phyloP scores from a whole-genome alignment of 2,888 invertebrate species.

The Spilarctia lutea region DNA sequence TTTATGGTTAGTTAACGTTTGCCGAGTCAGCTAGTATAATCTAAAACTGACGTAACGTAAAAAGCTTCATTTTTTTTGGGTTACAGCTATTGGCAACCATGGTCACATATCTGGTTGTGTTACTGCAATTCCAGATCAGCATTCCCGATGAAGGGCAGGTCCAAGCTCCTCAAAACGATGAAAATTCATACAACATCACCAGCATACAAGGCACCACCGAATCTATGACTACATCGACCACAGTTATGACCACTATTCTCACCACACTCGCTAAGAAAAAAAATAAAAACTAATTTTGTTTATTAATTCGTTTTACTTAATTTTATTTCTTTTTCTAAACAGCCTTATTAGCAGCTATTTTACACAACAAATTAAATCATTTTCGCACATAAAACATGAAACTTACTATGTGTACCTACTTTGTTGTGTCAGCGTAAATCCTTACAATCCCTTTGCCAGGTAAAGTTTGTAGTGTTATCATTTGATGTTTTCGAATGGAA shows the following conservation, averaged over 20 bases:
- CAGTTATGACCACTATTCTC: slow-evolving; percentile 69
- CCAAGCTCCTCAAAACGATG: slow-evolving; percentile 42
- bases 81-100: slow-evolving; percentile 90
- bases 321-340: background rate
- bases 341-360: background rate
- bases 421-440: background rate
- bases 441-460: background rate
- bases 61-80: slow-evolving; percentile 21
- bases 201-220: slow-evolving; percentile 50
- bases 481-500: background rate
- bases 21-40: too few relatives aligned
- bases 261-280: slow-evolving; percentile 76
- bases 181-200: slow-evolving; percentile 48
- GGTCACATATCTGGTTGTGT: slow-evolving; percentile 91
- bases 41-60: background rate
- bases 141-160: slow-evolving; percentile 87
- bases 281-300: slow-evolving; percentile 62
- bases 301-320: background rate
- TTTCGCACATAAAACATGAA: background rate
- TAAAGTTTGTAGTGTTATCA: background rate
- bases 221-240: slow-evolving; percentile 61
- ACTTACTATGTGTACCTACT: background rate
- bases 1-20: too few relatives aligned
- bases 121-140: slow-evolving; percentile 92
- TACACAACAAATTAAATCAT: background rate